Conservation (phyloP, 2,888 invertebrate species). For the Volucella zonaria region DNA sequence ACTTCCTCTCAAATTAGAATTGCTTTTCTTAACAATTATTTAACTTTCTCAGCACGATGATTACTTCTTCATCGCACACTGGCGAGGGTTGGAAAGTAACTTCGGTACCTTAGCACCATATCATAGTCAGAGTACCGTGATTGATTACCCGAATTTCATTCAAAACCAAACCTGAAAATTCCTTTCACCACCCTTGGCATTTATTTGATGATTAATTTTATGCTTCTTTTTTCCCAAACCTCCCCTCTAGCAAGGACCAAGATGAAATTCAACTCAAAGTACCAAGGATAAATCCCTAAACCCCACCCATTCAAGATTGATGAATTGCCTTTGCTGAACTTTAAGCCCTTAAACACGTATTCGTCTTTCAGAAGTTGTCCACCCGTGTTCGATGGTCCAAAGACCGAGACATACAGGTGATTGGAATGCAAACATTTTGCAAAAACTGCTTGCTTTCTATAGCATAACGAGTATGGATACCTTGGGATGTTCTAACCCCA, state of each 20-base stretch:
- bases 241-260: neutral
- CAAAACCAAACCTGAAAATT: neutral
- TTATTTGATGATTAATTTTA: slow-evolving; percentile 36
- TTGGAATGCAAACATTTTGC: too few relatives aligned
- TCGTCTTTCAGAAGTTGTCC: too few relatives aligned
- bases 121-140: slow-evolving; percentile 23
- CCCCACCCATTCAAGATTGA: too few relatives aligned
- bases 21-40: slow-evolving; percentile 29
- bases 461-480: too few relatives aligned
- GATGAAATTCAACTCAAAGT: neutral
- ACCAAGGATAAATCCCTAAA: too few relatives aligned
- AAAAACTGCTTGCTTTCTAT: too few relatives aligned
- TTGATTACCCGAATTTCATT: slow-evolving; percentile 62
- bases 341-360: too few relatives aligned
- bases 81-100: too few relatives aligned
- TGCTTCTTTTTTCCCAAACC: slow-evolving; percentile 5
- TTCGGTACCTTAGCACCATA: neutral
- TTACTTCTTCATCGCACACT: slow-evolving; percentile 32
- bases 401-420: too few relatives aligned
- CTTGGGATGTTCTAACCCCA: too few relatives aligned
- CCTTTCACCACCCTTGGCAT: neutral
- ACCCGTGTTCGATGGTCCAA: too few relatives aligned
- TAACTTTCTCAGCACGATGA: slow-evolving; percentile 31
- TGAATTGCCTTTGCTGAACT: too few relatives aligned
- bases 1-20: slow-evolving; percentile 15